phyloP scores from a whole-genome alignment of 2,888 invertebrate species.

The Drosophila tanythrix region DNA sequence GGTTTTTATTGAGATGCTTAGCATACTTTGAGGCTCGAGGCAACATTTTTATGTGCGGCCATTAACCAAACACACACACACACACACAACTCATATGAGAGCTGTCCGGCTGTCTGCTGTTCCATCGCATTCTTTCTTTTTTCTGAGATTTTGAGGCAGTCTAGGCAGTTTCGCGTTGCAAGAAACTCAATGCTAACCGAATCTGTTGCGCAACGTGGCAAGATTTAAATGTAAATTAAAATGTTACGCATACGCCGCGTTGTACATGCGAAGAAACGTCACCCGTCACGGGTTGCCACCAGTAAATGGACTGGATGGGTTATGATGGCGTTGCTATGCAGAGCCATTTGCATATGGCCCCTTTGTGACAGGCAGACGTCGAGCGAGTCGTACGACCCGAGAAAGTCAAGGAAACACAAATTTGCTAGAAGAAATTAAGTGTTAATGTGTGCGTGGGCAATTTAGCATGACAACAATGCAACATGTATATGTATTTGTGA shows the following conservation, averaged over 20 bases:
- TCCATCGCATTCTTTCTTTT: background rate
- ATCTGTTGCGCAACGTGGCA: slow-evolving; percentile 47
- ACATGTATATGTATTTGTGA: slow-evolving; percentile 5
- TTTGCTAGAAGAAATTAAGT: background rate
- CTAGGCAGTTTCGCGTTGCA: slow-evolving; percentile 26
- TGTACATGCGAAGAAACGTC: slow-evolving; percentile 29
- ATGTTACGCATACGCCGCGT: slow-evolving; percentile 70
- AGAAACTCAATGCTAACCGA: slow-evolving; percentile 35
- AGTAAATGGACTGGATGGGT: background rate
- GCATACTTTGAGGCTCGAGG: slow-evolving; percentile 50
- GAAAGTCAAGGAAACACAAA: slow-evolving; percentile 17
- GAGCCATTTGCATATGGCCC: slow-evolving; percentile 68
- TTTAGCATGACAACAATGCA: slow-evolving; percentile 68
- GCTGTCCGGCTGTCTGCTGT: slow-evolving; percentile 27
- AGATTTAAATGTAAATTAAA: slow-evolving; percentile 77
- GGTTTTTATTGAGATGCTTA: slow-evolving; percentile 61
- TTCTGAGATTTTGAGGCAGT: background rate
- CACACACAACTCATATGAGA: slow-evolving; percentile 8
- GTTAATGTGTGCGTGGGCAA: slow-evolving; percentile 24
- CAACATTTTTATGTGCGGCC: slow-evolving; percentile 46
- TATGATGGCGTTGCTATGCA: background rate
- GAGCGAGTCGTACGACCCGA: slow-evolving; percentile 40
- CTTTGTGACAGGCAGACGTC: slow-evolving; percentile 57
- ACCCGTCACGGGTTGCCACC: background rate
- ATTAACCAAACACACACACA: slow-evolving; percentile 31